These are phyloP conservation scores for Trochalopteron elliotii DNA, from an alignment of 2,113 vertebrate genomes.

Conservation along the genomic window DNA sequence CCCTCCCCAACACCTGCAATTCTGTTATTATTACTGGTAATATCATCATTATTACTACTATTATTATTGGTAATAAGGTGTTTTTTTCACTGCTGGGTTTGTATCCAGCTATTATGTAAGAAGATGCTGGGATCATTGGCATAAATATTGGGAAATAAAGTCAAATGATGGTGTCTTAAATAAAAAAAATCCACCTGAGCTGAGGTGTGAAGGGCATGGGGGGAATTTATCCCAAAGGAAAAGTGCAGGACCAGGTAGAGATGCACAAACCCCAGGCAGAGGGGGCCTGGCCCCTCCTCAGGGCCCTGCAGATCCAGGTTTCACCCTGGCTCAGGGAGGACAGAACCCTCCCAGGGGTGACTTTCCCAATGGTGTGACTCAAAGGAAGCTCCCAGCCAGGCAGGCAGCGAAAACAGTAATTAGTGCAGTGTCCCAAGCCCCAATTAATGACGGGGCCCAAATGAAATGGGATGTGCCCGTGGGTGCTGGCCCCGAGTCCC, in stretches of 20 bases:
- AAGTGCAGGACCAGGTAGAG: rapidly evolving
- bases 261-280: rapidly evolving
- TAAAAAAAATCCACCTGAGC: too few species aligned
- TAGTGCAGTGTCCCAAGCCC: neutral
- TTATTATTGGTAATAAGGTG: neutral
- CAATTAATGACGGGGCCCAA: neutral
- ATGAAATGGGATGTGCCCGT: neutral
- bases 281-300: rapidly evolving
- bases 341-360: neutral
- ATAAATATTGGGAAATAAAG: neutral
- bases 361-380: neutral
- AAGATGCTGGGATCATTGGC: neutral
- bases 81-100: neutral
- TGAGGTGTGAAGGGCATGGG: neutral
- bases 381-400: neutral
- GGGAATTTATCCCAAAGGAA: rapidly evolving
- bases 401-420: neutral
- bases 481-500: neutral
- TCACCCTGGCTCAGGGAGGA: rapidly evolving
- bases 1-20: neutral
- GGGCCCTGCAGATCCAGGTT: rapidly evolving
- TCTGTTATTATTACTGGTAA: neutral
- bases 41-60: neutral
- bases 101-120: neutral
- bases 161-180: neutral